These are phyloP conservation scores for Odontamblyopus lacepedii DNA, from an alignment of 2,797 vertebrate species.

Conservation along the genomic window DNA sequence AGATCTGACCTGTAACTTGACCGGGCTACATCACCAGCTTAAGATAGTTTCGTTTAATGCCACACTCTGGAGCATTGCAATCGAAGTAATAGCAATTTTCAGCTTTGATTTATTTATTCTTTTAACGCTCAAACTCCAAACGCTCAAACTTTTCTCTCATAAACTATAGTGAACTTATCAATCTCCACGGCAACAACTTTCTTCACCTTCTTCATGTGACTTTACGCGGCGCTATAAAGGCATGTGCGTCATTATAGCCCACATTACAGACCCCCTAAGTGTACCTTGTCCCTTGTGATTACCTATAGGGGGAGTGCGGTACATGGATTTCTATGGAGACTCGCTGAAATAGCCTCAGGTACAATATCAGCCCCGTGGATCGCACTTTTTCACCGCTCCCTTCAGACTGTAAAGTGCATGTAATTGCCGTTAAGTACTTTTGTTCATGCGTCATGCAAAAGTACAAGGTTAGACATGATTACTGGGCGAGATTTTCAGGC, in stretches of 20 bases:
- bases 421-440: slow-evolving; percentile 10
- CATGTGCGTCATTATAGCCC: not conserved
- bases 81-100: too few species aligned
- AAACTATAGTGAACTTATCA: not conserved
- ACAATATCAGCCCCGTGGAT: slow-evolving; percentile 5
- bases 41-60: too few species aligned
- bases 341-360: not conserved
- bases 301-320: not conserved
- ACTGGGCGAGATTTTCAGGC: not conserved
- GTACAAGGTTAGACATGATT: not conserved
- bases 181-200: not conserved
- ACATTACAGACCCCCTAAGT: too few species aligned
- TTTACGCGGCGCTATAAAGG: not conserved
- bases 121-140: too few species aligned
- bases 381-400: not conserved
- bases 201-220: not conserved
- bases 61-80: too few species aligned
- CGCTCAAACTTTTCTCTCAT: not conserved
- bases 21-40: too few species aligned
- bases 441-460: slow-evolving; percentile 1
- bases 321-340: not conserved
- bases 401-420: slow-evolving; percentile 10
- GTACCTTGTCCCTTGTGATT: not conserved
- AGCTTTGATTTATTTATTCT: too few species aligned
- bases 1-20: too few species aligned